Conservation (phyloP, 2,888 invertebrate species). For the Mylabris sibirica region DNA sequence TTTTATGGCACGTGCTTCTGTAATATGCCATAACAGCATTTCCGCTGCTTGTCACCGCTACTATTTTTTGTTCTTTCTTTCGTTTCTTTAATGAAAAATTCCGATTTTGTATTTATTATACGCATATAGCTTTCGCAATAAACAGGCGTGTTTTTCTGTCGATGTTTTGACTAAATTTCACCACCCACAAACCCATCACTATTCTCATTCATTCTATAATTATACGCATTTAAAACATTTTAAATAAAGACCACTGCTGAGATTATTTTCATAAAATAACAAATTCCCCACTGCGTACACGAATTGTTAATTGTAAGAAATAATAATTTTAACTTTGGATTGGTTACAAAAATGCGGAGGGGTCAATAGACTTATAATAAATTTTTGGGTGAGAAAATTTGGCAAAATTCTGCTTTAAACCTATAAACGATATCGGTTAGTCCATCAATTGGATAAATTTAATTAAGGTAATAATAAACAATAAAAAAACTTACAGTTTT, state of each 20-base stretch:
- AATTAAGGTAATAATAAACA: background rate
- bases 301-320: too few relatives aligned
- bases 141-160: background rate
- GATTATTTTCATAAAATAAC: background rate
- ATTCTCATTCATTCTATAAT: background rate
- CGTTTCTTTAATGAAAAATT: too few relatives aligned
- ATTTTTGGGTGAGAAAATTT: too few relatives aligned
- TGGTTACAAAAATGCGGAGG: too few relatives aligned
- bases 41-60: slow-evolving; percentile 30
- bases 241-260: background rate
- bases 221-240: background rate
- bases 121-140: background rate
- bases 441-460: too few relatives aligned
- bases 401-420: background rate
- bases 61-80: slow-evolving; percentile 14
- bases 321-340: too few relatives aligned
- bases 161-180: background rate
- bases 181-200: background rate
- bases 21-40: slow-evolving; percentile 24
- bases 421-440: too few relatives aligned
- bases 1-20: slow-evolving; percentile 29
- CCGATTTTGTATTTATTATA: background rate
- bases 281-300: background rate
- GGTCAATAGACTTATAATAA: too few relatives aligned
- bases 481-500: slow-evolving; percentile 24